These are phyloP conservation scores for Hormaphis cornu DNA, from an alignment of 1,140 invertebrate species.

Conservation along the genomic window DNA sequence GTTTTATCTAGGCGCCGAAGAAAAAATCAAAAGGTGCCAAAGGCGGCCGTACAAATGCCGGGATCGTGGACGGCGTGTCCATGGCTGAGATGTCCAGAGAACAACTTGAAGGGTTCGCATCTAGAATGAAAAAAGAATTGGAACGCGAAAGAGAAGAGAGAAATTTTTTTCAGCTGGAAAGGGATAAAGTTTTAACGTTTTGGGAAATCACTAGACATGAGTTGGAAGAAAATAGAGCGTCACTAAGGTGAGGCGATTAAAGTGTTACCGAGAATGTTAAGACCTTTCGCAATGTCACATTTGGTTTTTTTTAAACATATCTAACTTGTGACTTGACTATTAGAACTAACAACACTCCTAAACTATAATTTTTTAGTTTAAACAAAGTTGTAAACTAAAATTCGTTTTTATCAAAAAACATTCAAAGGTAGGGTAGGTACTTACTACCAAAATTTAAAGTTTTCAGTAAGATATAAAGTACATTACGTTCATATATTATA, in stretches of 20 bases:
- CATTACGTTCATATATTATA: too few relatives aligned
- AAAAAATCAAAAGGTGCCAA: conserved; percentile 41
- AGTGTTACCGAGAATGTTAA: not conserved
- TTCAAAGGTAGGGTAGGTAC: too few relatives aligned
- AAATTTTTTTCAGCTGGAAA: conserved; percentile 89
- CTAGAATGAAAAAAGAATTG: conserved; percentile 79
- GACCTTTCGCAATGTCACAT: not conserved
- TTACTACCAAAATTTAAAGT: too few relatives aligned
- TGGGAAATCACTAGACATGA: conserved; percentile 86
- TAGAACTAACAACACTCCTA: not conserved
- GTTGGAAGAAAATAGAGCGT: conserved; percentile 66
- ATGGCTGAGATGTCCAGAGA: conserved; percentile 88
- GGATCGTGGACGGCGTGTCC: conserved; percentile 76
- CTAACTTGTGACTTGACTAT: not conserved
- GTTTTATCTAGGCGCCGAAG: conserved; percentile 35
- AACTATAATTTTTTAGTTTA: not conserved
- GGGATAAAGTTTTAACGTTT: conserved; percentile 86
- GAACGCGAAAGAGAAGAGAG: conserved; percentile 88
- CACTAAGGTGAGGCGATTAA: conserved; percentile 50
- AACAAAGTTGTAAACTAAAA: too few relatives aligned
- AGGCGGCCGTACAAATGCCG: conserved; percentile 43
- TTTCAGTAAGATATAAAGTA: too few relatives aligned
- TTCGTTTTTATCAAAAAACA: too few relatives aligned
- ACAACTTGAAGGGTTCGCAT: conserved; percentile 79
- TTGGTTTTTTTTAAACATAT: not conserved